A percentile compares a stretch with the other conserved stretches of the same genome.
These are phyloP conservation scores for Piscicola geometra DNA, from an alignment of 2,888 invertebrate genomes.

Conservation along the genomic window DNA sequence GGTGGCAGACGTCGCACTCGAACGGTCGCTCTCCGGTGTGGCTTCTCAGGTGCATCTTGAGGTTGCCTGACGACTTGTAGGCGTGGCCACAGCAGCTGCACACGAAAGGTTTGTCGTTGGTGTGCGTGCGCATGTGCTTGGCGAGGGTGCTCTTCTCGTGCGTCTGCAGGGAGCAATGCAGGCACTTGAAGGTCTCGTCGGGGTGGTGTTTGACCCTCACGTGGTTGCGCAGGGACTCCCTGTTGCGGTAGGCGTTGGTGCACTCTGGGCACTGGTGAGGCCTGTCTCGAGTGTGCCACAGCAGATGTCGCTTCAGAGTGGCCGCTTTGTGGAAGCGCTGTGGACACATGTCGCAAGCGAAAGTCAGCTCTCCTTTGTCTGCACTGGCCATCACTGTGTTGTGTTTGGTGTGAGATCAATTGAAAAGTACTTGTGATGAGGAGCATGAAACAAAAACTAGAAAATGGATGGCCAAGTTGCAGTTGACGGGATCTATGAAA, in stretches of 20 bases:
- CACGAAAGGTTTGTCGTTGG: conserved; percentile 17
- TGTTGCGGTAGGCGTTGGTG: conserved; percentile 17
- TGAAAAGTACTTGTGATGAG: no score
- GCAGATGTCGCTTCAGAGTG: conserved; percentile 1
- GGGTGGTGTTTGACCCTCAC: neutral
- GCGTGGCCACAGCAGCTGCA: conserved; percentile 30
- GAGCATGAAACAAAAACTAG: no score
- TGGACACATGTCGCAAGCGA: neutral
- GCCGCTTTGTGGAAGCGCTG: neutral
- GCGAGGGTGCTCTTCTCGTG: conserved; percentile 1
- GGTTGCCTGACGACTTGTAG: conserved; percentile 21
- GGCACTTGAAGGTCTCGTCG: neutral
- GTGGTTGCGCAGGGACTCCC: conserved; percentile 20
- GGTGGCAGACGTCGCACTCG: conserved; percentile 18
- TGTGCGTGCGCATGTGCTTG: conserved; percentile 31
- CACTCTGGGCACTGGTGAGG: conserved; percentile 21
- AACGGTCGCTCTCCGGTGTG: conserved; percentile 27
- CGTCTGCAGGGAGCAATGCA: conserved; percentile 16
- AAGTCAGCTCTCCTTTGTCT: neutral
- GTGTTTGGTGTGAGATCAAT: no score
- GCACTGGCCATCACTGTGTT: no score
- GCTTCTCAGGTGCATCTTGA: conserved; percentile 27
- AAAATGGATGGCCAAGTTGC: no score
- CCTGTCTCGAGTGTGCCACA: conserved; percentile 9
- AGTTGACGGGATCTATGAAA: no score